These are phyloP conservation scores for Thecocarcelia acutangulata DNA, from an alignment of 2,888 invertebrate species.

Conservation along the genomic window DNA sequence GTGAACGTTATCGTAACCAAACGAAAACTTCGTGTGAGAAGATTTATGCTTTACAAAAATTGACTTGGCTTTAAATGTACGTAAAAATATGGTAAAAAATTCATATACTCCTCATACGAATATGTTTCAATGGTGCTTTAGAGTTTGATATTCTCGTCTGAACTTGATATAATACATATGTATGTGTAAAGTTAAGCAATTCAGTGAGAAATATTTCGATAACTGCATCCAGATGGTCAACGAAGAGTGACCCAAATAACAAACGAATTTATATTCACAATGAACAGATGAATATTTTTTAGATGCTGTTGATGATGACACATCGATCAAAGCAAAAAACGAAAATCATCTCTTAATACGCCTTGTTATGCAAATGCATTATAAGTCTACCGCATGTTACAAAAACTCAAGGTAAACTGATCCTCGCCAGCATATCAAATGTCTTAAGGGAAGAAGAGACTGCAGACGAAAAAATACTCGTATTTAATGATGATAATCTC, in stretches of 20 bases:
- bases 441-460: slow-evolving; percentile 1
- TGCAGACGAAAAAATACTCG: slow-evolving; percentile 39
- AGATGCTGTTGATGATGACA: slow-evolving; percentile 18
- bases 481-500: slow-evolving; percentile 61
- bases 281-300: slow-evolving; percentile 9
- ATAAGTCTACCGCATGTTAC: slow-evolving; percentile 65
- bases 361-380: slow-evolving; percentile 66
- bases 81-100: too few species aligned
- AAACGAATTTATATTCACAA: slow-evolving; percentile 28
- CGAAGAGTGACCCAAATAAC: slow-evolving; percentile 32
- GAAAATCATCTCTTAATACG: slow-evolving; percentile 24
- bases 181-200: neutral
- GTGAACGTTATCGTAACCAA: too few species aligned
- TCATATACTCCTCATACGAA: too few species aligned
- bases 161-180: neutral
- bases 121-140: too few species aligned
- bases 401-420: slow-evolving; percentile 66
- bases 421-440: slow-evolving; percentile 62
- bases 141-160: too few species aligned
- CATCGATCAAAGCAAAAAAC: neutral
- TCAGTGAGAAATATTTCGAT: neutral
- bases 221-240: slow-evolving; percentile 13
- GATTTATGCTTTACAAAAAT: too few species aligned
- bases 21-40: too few species aligned
- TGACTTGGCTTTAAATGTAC: too few species aligned